These are phyloP conservation scores for Drosophila micromelanica DNA, from an alignment of 1,140 invertebrate species.

Conservation along the genomic window DNA sequence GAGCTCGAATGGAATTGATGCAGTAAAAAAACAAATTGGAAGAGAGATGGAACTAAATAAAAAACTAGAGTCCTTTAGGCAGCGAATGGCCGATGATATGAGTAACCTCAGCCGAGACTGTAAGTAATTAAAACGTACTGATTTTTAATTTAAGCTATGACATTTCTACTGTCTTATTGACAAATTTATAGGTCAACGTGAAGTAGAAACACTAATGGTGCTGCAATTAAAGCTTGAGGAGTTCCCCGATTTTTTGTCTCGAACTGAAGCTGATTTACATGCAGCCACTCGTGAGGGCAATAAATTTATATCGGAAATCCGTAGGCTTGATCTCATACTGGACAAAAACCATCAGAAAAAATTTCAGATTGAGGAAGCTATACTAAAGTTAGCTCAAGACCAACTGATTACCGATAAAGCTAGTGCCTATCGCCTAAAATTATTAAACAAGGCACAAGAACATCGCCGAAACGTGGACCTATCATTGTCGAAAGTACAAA, in stretches of 20 bases:
- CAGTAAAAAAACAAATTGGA: slow-evolving; percentile 87
- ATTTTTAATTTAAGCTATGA: neutral
- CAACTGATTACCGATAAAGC: slow-evolving; percentile 89
- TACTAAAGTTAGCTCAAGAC: slow-evolving; percentile 88
- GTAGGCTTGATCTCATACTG: slow-evolving; percentile 78
- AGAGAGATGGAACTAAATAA: slow-evolving; percentile 89
- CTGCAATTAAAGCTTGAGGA: slow-evolving; percentile 86
- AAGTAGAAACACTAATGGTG: slow-evolving; percentile 71
- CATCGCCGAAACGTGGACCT: slow-evolving; percentile 86
- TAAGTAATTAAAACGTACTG: slow-evolving; percentile 40
- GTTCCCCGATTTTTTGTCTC: slow-evolving; percentile 85
- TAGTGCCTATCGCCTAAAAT: slow-evolving; percentile 85
- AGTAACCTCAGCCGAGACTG: slow-evolving; percentile 81
- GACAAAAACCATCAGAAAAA: slow-evolving; percentile 86
- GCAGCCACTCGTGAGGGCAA: slow-evolving; percentile 82
- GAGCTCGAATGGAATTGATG: slow-evolving; percentile 86
- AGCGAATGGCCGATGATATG: slow-evolving; percentile 86
- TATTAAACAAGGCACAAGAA: slow-evolving; percentile 85
- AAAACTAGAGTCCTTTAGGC: slow-evolving; percentile 86
- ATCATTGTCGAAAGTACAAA: slow-evolving; percentile 87
- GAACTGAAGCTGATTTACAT: slow-evolving; percentile 87
- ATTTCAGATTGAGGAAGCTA: slow-evolving; percentile 87
- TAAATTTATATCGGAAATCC: slow-evolving; percentile 61
- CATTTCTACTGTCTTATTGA: neutral
- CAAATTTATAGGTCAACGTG: slow-evolving; percentile 65